phyloP scores from a whole-genome alignment of 2,113 vertebrate genomes.

The Nothocercus nigrocapillus region DNA sequence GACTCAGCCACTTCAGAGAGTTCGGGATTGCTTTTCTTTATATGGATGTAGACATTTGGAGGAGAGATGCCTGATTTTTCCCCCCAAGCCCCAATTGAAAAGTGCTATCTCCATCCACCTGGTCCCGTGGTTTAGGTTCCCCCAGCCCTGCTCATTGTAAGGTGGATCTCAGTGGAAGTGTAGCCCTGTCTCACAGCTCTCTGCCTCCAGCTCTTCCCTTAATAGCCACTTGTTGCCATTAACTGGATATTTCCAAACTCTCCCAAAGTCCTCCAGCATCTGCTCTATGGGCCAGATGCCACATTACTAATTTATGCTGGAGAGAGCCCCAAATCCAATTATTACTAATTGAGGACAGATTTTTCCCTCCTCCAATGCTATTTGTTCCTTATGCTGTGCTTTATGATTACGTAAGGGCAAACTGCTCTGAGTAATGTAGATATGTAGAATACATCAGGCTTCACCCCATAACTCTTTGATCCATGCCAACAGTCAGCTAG shows the following conservation, averaged over 20 bases:
- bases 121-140: not conserved
- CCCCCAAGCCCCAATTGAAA: not conserved
- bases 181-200: not conserved
- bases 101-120: not conserved
- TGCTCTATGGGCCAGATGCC: slow-evolving; percentile 40
- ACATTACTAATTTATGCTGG: slow-evolving; percentile 43
- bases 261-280: slow-evolving; percentile 40
- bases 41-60: not conserved
- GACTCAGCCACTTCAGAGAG: not conserved
- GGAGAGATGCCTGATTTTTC: not conserved
- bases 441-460: not conserved
- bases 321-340: slow-evolving; percentile 57
- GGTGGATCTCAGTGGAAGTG: not conserved
- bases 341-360: slow-evolving; percentile 51
- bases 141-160: not conserved
- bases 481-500: not conserved
- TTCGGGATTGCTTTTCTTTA: not conserved
- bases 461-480: not conserved
- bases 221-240: not conserved
- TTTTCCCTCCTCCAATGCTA: not conserved
- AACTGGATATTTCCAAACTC: slow-evolving; percentile 37
- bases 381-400: not conserved
- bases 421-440: not conserved
- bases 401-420: not conserved
- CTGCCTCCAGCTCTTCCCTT: not conserved